phyloP scores from a whole-genome alignment of 2,797 vertebrate genomes.

The Loris lydekkerianus region DNA sequence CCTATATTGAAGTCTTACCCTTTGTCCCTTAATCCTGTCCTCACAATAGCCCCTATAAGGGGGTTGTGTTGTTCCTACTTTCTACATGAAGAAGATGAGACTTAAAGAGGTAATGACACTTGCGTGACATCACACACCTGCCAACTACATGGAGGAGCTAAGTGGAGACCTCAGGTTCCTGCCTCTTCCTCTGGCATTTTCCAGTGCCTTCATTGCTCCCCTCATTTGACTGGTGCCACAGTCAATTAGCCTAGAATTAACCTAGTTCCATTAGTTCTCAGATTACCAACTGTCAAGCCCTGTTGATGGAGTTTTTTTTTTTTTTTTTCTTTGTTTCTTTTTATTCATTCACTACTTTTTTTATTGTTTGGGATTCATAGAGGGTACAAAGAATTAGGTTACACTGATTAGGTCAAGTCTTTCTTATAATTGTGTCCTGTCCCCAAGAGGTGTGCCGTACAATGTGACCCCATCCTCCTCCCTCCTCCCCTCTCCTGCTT shows the following conservation, averaged over 20 bases:
- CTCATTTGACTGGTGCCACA: not conserved
- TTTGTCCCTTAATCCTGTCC: not conserved
- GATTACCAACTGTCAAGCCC: not conserved
- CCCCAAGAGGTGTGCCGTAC: no score
- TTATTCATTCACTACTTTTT: no score
- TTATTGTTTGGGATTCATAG: no score
- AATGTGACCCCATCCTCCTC: no score
- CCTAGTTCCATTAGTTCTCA: not conserved
- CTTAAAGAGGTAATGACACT: not conserved
- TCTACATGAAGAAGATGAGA: not conserved
- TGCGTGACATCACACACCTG: not conserved
- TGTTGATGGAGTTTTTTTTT: not conserved
- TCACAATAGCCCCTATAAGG: not conserved
- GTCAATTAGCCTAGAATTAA: not conserved
- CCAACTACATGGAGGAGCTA: not conserved
- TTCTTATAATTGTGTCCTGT: no score
- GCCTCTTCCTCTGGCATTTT: not conserved
- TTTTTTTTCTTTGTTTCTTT: no score
- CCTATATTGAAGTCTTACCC: not conserved
- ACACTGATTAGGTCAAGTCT: no score
- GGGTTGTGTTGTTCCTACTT: not conserved
- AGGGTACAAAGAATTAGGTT: no score
- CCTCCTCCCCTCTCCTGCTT: no score
- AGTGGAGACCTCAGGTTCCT: not conserved
- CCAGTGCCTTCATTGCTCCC: not conserved